A percentile compares a stretch with the other conserved stretches of the same genome.
phyloP scores from a whole-genome alignment of 2,888 invertebrate genomes.

The Onchidella celtica region DNA sequence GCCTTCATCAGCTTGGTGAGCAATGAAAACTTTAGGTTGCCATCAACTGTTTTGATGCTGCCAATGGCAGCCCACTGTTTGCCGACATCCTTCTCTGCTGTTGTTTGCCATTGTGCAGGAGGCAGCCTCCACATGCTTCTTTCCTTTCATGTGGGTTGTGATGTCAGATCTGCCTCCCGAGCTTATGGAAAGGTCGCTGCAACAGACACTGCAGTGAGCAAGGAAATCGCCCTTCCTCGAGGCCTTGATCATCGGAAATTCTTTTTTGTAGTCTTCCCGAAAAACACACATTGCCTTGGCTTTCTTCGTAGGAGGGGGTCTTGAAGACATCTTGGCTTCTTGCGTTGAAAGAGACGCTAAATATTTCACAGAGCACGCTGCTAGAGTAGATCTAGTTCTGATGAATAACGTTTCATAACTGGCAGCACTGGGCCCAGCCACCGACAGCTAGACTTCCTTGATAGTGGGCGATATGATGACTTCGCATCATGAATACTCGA shows the following conservation, averaged over 20 bases:
- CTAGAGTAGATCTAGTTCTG: too few species aligned
- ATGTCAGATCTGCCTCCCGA: slow-evolving; percentile 2
- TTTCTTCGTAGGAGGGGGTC: neutral
- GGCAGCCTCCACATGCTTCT: slow-evolving; percentile 1
- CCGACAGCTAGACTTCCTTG: neutral
- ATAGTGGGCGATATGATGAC: neutral
- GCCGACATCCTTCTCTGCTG: neutral
- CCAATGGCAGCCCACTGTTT: neutral
- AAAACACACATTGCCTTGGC: neutral
- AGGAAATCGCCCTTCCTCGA: neutral
- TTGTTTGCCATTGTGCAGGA: neutral
- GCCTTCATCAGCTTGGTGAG: too few species aligned
- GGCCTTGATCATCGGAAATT: neutral
- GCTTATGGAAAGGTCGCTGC: neutral
- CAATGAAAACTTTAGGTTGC: too few species aligned
- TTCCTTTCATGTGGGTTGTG: neutral
- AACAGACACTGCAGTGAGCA: neutral
- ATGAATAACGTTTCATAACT: too few species aligned
- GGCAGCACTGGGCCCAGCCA: neutral
- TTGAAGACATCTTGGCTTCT: neutral
- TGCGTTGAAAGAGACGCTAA: neutral
- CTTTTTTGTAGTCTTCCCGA: neutral
- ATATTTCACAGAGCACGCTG: neutral
- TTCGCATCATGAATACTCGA: neutral
- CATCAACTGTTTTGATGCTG: too few species aligned